Evolutionary conservation across 1,140 invertebrate species (phyloP), one percentile per base, ranked within the genome.

Genomic region (Aleiodes sp.): DNA sequence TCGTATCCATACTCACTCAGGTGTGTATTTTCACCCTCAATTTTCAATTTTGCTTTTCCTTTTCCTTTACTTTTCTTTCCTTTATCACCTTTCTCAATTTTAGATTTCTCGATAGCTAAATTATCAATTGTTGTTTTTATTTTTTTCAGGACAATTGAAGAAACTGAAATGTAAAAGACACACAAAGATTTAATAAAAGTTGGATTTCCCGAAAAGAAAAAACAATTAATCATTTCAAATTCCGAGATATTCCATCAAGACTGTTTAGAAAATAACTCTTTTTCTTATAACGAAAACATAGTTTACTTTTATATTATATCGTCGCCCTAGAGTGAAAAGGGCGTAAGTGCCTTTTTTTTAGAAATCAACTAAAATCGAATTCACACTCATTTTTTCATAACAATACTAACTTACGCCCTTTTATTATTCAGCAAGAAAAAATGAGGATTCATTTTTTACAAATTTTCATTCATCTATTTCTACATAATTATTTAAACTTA

Each of bases 91-190:
- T 94, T 93, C 80, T 94, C 91, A 24, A 92, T 84, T 86, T 95
- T 96, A 67, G 91, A 86, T 83, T 96, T 96, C 81, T 96, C 94
- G 72, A 92, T 89, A 74, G 92, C 90, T 70, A 96, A 84, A 82
- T 91, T 93, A 82, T 94, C 94, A 72, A 96, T 84, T 64, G 88
- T 89, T 73, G 90, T 90, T 84, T 94, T 94, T 75, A 96, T 89
- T 87, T 94, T 95, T 76, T 93, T 95, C 73, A 96, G 89, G 76
- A 93, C 89, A 68, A 85, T 82, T 10, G 92, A 90, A 66, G 88
- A 83, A 83, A 96, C 92, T 93, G 80, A 8, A 78, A 78, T 64
- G 68, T 28, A 70, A 69, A 59, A 72, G 29, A 39, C 28, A 41
- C 29, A 29, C 56, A 70, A 73, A 68, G 71, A 46, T 64, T 70